These are phyloP conservation scores for Otis tarda DNA, from an alignment of 2,113 vertebrate genomes.

Conservation along the genomic window DNA sequence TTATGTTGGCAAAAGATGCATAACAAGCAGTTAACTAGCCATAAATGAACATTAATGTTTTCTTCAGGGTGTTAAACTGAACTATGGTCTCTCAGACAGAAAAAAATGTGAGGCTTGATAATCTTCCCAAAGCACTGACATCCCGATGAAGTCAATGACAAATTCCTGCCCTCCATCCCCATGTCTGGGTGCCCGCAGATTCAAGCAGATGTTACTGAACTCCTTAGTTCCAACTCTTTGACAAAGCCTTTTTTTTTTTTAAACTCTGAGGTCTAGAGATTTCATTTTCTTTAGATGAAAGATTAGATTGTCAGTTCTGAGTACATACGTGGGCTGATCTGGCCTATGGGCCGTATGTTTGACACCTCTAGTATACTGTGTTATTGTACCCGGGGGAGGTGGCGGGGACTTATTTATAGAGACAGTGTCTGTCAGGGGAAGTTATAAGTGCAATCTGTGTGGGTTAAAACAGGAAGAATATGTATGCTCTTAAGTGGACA, in stretches of 20 bases:
- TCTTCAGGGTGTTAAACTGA: neutral
- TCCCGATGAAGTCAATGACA: neutral
- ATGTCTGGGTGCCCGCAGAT: neutral
- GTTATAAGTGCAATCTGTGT: slow-evolving; percentile 28
- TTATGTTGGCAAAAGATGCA: neutral
- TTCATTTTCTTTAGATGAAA: slow-evolving; percentile 44
- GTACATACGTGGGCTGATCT: slow-evolving; percentile 71
- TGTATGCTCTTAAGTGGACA: slow-evolving; percentile 50
- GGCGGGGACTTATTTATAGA: slow-evolving; percentile 67
- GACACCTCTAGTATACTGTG: slow-evolving; percentile 70
- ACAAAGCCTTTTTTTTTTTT: neutral
- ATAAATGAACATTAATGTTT: neutral
- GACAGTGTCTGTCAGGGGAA: slow-evolving; percentile 69
- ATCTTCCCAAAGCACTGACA: neutral
- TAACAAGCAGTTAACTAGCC: neutral
- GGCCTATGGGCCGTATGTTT: slow-evolving; percentile 72
- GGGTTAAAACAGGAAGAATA: slow-evolving; percentile 53
- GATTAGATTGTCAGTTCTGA: slow-evolving; percentile 67
- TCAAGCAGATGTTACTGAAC: slow-evolving; percentile 46
- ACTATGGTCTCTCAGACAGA: neutral
- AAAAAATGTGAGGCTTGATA: neutral
- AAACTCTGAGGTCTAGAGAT: slow-evolving; percentile 54
- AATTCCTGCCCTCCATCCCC: neutral
- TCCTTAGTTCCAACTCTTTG: neutral
- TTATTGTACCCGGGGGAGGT: slow-evolving; percentile 69